Conservation (phyloP, 2,888 invertebrate species). For the Cheilosia impressa region DNA sequence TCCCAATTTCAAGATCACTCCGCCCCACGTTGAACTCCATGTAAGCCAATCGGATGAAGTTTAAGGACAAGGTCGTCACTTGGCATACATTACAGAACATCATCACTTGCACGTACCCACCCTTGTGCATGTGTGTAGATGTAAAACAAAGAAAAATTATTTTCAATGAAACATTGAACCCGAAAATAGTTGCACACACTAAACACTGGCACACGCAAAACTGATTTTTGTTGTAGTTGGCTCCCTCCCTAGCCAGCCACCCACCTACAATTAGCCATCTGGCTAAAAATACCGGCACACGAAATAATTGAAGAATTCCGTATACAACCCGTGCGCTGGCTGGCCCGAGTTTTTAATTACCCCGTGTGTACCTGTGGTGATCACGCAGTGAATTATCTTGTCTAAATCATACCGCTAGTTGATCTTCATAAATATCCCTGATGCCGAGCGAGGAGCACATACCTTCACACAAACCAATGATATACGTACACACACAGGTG, state of each 20-base stretch:
- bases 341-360: constrained; percentile 62
- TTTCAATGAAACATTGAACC: constrained; percentile 20
- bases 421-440: constrained; percentile 62
- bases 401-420: constrained; percentile 61
- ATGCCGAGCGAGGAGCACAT: constrained; percentile 1
- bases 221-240: constrained; percentile 24
- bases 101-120: not conserved
- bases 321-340: constrained; percentile 28
- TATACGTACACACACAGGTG: constrained; percentile 30
- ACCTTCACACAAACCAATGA: not conserved
- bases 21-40: not conserved
- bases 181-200: constrained; percentile 31
- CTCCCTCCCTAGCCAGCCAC: constrained; percentile 45
- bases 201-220: constrained; percentile 43
- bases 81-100: not conserved
- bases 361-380: constrained; percentile 59
- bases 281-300: constrained; percentile 74
- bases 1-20: constrained; percentile 25
- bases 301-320: constrained; percentile 74
- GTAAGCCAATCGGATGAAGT: constrained; percentile 3
- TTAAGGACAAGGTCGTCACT: constrained; percentile 44
- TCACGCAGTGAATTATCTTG: constrained; percentile 55
- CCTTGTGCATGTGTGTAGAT: too few species aligned
- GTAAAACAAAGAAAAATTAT: not conserved
- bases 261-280: constrained; percentile 66